A percentile compares a stretch with the other conserved stretches of the same genome.
Conservation (phyloP, 1,140 invertebrate genomes). For the Oryzaephilus surinamensis region DNA sequence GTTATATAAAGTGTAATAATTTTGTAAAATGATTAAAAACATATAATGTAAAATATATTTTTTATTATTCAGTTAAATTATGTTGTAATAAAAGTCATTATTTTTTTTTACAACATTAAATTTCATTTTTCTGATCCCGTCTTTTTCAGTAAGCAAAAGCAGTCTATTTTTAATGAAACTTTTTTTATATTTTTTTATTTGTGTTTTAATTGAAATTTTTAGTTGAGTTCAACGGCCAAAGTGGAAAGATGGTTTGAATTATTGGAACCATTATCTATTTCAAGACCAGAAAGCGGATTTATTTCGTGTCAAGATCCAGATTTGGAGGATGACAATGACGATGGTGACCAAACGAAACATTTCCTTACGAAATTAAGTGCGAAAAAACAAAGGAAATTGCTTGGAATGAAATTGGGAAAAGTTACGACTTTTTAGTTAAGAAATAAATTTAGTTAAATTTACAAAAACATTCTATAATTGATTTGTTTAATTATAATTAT, state of each 20-base stretch:
- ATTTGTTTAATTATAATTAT: constrained; percentile 17
- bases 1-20: too few relatives aligned
- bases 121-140: too few relatives aligned
- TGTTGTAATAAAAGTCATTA: too few relatives aligned
- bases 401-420: constrained; percentile 53
- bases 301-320: constrained; percentile 45
- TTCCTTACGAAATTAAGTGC: constrained; percentile 51
- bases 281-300: constrained; percentile 60
- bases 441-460: neutral
- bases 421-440: constrained; percentile 42
- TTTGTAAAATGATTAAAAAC: too few relatives aligned
- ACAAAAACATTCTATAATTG: constrained; percentile 17
- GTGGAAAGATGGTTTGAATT: constrained; percentile 64
- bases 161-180: too few relatives aligned
- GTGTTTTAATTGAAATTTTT: too few relatives aligned
- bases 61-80: too few relatives aligned
- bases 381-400: constrained; percentile 52
- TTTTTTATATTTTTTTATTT: too few relatives aligned
- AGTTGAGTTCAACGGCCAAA: constrained; percentile 59
- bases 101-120: too few relatives aligned
- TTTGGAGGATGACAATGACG: constrained; percentile 24
- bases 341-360: constrained; percentile 41
- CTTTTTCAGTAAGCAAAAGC: too few relatives aligned
- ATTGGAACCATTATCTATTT: constrained; percentile 48
- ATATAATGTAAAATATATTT: too few relatives aligned